Percentiles rank a stretch among this genome's conserved stretches.
phyloP scores from a whole-genome alignment of 1,140 invertebrate genomes.

The Drosophila ogumai region DNA sequence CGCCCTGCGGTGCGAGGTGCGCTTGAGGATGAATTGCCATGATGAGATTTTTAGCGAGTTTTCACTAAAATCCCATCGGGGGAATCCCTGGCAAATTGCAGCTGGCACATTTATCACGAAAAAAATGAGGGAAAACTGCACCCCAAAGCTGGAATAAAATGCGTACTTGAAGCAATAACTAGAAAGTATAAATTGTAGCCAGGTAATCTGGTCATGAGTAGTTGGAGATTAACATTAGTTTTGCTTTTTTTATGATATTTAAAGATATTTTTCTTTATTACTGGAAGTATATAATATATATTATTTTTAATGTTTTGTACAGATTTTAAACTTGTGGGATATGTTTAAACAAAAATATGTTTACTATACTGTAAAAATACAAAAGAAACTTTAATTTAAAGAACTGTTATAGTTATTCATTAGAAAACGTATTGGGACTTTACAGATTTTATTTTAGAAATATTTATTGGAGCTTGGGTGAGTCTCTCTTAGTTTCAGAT shows the following conservation, averaged over 20 bases:
- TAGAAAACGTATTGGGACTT: too few relatives aligned
- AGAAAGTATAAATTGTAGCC: not conserved
- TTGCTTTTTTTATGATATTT: too few relatives aligned
- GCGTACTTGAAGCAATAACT: not conserved
- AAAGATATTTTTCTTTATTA: not conserved
- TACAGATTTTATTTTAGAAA: too few relatives aligned
- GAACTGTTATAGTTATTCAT: too few relatives aligned
- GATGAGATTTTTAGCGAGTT: conserved; percentile 47
- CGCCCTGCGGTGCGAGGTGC: conserved; percentile 41
- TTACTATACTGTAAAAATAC: too few relatives aligned
- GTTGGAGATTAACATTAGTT: not conserved
- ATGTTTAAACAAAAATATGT: too few relatives aligned
- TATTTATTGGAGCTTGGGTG: too few relatives aligned
- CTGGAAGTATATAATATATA: too few relatives aligned
- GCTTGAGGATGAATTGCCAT: conserved; percentile 49
- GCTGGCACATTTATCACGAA: conserved; percentile 38
- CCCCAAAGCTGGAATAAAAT: not conserved
- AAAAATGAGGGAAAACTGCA: not conserved
- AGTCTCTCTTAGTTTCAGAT: too few relatives aligned
- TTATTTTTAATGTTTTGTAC: too few relatives aligned
- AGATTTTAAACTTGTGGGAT: too few relatives aligned
- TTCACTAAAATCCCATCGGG: conserved; percentile 43
- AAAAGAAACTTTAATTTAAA: too few relatives aligned
- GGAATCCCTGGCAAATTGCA: conserved; percentile 45
- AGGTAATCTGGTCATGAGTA: conserved; percentile 1